Evolutionary conservation across 2,888 invertebrate genomes (phyloP).

Genomic region (Polia nebulosa): DNA sequence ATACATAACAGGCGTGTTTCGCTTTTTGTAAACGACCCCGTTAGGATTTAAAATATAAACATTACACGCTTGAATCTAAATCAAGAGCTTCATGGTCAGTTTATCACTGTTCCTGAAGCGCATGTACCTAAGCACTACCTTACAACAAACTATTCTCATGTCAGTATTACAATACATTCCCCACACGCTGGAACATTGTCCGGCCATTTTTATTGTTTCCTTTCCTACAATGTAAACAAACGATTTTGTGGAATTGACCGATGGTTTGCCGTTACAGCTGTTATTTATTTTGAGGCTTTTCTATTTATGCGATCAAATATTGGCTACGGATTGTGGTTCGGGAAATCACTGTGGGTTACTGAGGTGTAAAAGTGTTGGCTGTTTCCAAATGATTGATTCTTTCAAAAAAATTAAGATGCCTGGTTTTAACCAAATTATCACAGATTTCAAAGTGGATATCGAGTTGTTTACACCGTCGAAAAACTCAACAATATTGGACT

Average conservation of each 20-base stretch:
- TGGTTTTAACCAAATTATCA: not conserved
- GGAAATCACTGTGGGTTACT: not conserved
- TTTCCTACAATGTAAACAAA: constrained; percentile 22
- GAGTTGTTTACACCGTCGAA: constrained; percentile 6
- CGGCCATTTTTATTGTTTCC: constrained; percentile 5
- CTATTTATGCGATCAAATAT: constrained; percentile 23
- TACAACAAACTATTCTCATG: not conserved
- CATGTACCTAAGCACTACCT: not conserved
- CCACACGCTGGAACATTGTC: not conserved
- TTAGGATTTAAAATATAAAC: not conserved
- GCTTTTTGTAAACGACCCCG: not conserved
- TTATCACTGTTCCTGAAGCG: not conserved
- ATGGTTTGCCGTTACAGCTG: constrained; percentile 3
- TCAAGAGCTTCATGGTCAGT: not conserved
- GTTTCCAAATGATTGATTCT: not conserved
- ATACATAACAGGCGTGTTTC: not conserved
- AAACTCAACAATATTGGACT: constrained; percentile 26
- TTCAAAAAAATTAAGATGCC: too few relatives aligned
- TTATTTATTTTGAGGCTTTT: constrained; percentile 33
- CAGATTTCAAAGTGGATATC: not conserved
- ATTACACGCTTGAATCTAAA: not conserved
- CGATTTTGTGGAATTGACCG: constrained; percentile 5
- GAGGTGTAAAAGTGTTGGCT: not conserved
- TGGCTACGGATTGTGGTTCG: not conserved
- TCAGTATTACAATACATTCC: not conserved